Evolutionary conservation across 2,888 invertebrate genomes (phyloP).

Genomic region (Andrena chrysosceles): DNA sequence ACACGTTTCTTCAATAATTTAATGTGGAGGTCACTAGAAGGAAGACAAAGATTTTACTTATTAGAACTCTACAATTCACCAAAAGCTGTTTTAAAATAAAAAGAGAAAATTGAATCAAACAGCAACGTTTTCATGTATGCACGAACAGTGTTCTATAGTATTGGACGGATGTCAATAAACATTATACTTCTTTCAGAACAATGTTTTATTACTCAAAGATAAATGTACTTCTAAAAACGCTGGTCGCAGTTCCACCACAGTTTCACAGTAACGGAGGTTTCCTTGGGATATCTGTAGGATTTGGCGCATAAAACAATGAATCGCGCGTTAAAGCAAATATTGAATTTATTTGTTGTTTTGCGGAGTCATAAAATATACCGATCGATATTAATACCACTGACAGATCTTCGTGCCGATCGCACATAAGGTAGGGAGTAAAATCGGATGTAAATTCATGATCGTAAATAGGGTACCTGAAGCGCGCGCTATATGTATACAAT

Average conservation of each 20-base stretch:
- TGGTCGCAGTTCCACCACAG: constrained; percentile 53
- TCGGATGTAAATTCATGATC: constrained; percentile 52
- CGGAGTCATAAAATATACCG: constrained; percentile 80
- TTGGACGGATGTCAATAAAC: constrained; percentile 15
- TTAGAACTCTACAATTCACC: background rate
- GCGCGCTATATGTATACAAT: constrained; percentile 54
- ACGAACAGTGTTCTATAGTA: no score
- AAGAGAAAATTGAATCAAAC: background rate
- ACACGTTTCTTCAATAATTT: no score
- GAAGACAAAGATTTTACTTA: background rate
- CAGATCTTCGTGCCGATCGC: constrained; percentile 59
- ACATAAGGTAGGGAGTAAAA: constrained; percentile 42
- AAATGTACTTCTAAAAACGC: constrained; percentile 50
- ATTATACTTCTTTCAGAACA: constrained; percentile 42
- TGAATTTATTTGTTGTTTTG: constrained; percentile 78
- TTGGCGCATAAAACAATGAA: constrained; percentile 34
- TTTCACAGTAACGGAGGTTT: constrained; percentile 35
- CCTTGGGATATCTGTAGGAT: background rate
- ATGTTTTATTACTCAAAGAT: constrained; percentile 58
- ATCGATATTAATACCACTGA: constrained; percentile 75
- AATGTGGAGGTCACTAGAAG: no score
- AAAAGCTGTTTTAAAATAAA: background rate
- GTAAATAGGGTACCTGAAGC: constrained; percentile 57
- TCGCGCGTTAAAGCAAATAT: constrained; percentile 76
- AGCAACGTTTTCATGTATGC: background rate